Percentiles rank a stretch among this genome's conserved stretches.
Conservation (phyloP, 1,140 invertebrate species). For the Lithobius niger region DNA sequence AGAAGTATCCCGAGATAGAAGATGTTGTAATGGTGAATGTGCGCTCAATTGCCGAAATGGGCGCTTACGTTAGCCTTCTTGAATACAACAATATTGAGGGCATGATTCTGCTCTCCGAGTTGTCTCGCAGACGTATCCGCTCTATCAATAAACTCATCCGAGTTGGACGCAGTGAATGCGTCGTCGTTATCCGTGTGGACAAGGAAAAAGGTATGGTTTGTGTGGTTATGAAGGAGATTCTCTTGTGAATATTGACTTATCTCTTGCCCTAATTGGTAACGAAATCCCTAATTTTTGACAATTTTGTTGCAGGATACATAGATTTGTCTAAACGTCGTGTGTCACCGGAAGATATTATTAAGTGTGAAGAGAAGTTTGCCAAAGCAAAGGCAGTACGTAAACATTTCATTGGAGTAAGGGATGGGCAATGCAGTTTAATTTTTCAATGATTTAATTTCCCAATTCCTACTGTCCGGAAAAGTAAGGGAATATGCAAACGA, state of each 20-base stretch:
- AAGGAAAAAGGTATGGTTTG: conserved; percentile 87
- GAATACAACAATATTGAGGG: conserved; percentile 99
- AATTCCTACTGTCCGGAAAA: too few relatives aligned
- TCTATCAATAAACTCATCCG: conserved; percentile 99
- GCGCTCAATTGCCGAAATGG: conserved; percentile 96
- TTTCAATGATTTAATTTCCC: too few relatives aligned
- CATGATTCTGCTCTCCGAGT: conserved; percentile 87
- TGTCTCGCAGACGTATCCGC: conserved; percentile 93
- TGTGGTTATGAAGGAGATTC: too few relatives aligned
- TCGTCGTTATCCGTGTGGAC: conserved; percentile 98
- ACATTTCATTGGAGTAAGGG: too few relatives aligned
- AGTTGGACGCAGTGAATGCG: conserved; percentile 96
- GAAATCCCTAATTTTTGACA: too few relatives aligned
- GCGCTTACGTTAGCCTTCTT: conserved; percentile 92
- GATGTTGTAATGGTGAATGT: conserved; percentile 99
- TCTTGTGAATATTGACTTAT: too few relatives aligned
- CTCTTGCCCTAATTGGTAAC: too few relatives aligned
- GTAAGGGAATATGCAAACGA: too few relatives aligned
- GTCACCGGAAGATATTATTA: conserved; percentile 91
- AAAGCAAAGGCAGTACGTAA: conserved; percentile 84
- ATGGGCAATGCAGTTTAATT: too few relatives aligned
- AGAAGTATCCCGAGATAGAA: conserved; percentile 96
- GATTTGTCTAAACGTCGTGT: conserved; percentile 98
- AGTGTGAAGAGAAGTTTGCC: conserved; percentile 95
- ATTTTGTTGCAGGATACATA: conserved; percentile 87